Evolutionary conservation across 2,113 vertebrate species (phyloP).

Genomic region (Burhinus bistriatus): DNA sequence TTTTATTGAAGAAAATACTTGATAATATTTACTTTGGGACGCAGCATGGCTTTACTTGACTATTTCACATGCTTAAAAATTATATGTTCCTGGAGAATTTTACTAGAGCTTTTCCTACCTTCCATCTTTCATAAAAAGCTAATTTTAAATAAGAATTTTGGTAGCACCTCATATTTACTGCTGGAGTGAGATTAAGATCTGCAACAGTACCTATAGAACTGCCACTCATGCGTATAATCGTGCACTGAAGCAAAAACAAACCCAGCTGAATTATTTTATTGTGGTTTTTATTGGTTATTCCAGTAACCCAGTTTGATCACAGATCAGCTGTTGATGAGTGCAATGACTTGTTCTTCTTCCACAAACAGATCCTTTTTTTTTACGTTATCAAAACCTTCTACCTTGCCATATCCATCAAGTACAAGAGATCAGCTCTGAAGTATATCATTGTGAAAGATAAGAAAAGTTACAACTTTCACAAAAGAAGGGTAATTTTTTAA

Average conservation of each 20-base stretch:
- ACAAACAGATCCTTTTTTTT: background rate
- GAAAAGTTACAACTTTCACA: background rate
- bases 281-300: background rate
- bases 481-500: background rate
- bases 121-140: background rate
- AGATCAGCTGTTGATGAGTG: background rate
- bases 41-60: rapidly evolving
- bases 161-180: background rate
- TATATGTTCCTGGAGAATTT: background rate
- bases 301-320: background rate
- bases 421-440: background rate
- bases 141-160: background rate
- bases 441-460: background rate
- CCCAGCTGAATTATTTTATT: background rate
- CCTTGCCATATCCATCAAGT: background rate
- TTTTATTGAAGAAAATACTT: background rate
- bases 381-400: background rate
- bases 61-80: background rate
- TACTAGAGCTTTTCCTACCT: background rate
- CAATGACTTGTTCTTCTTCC: background rate
- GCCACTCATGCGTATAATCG: background rate
- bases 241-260: background rate
- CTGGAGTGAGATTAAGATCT: background rate
- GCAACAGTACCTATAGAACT: background rate
- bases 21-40: background rate